These are phyloP conservation scores for Atta colombica DNA, from an alignment of 1,140 invertebrate species.

Conservation along the genomic window DNA sequence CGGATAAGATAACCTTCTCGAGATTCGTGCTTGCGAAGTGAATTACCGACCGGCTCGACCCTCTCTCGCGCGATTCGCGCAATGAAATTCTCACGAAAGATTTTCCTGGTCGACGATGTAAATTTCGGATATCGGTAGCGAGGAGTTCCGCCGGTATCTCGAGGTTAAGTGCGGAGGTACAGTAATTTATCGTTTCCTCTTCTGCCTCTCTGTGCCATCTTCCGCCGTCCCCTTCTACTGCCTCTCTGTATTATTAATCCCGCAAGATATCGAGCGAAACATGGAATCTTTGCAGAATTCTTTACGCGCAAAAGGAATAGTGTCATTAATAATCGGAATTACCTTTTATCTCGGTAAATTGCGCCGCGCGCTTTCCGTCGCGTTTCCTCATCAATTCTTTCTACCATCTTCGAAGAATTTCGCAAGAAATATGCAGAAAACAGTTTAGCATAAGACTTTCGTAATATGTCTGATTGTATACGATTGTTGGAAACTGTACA, in stretches of 20 bases:
- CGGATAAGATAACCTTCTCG: conserved; percentile 51
- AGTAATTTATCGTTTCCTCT: conserved; percentile 55
- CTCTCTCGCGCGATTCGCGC: conserved; percentile 46
- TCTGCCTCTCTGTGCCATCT: conserved; percentile 19
- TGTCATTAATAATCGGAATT: conserved; percentile 77
- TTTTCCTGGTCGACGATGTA: conserved; percentile 58
- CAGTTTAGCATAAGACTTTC: background rate
- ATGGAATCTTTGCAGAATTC: conserved; percentile 70
- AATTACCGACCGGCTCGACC: conserved; percentile 42
- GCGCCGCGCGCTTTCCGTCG: conserved; percentile 54
- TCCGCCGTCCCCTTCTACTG: background rate
- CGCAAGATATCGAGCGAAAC: conserved; percentile 67
- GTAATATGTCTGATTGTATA: background rate
- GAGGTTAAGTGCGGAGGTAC: conserved; percentile 61
- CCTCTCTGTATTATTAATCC: conserved; percentile 66
- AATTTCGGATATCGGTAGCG: conserved; percentile 64
- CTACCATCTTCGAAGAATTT: conserved; percentile 2
- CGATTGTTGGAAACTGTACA: background rate
- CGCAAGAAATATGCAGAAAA: conserved; percentile 49
- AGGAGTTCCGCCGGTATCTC: conserved; percentile 60
- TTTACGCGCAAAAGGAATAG: conserved; percentile 66
- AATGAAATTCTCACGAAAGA: conserved; percentile 65
- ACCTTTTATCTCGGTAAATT: conserved; percentile 69
- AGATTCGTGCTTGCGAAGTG: conserved; percentile 58
- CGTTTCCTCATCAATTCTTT: conserved; percentile 52